These are phyloP conservation scores for Drosophila basisetae DNA, from an alignment of 2,888 invertebrate species.

Conservation along the genomic window DNA sequence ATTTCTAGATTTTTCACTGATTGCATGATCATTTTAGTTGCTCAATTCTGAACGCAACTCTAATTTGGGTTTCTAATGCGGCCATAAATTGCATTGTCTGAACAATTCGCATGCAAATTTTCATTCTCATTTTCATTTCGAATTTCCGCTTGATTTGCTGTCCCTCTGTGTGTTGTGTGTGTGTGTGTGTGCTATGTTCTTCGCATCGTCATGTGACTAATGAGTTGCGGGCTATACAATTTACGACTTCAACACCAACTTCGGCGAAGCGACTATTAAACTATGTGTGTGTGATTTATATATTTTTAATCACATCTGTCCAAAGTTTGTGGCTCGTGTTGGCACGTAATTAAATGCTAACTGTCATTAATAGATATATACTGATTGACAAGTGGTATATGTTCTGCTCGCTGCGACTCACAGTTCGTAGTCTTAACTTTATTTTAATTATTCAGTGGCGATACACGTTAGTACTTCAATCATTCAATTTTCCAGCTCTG, in stretches of 20 bases:
- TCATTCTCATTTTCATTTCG: slow-evolving; percentile 33
- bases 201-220: slow-evolving; percentile 40
- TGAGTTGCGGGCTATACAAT: slow-evolving; percentile 25
- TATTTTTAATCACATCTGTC: not conserved
- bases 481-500: not conserved
- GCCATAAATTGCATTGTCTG: slow-evolving; percentile 51
- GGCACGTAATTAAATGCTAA: slow-evolving; percentile 9
- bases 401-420: slow-evolving; percentile 3
- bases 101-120: slow-evolving; percentile 47
- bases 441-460: slow-evolving; percentile 45
- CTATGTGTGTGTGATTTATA: not conserved
- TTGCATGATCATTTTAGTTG: slow-evolving; percentile 15
- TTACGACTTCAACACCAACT: slow-evolving; percentile 36
- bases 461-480: not conserved
- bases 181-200: slow-evolving; percentile 15
- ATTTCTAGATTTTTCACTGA: slow-evolving; percentile 19
- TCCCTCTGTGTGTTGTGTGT: not conserved
- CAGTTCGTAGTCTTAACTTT: slow-evolving; percentile 23
- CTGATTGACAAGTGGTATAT: slow-evolving; percentile 49
- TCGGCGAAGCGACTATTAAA: not conserved
- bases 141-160: slow-evolving; percentile 37
- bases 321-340: slow-evolving; percentile 22
- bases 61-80: slow-evolving; percentile 38
- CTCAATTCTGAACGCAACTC: slow-evolving; percentile 37
- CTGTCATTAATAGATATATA: slow-evolving; percentile 34